Percentiles rank a stretch among this genome's conserved stretches.
Conservation (phyloP, 1,140 invertebrate genomes). For the Ladona fulva region DNA sequence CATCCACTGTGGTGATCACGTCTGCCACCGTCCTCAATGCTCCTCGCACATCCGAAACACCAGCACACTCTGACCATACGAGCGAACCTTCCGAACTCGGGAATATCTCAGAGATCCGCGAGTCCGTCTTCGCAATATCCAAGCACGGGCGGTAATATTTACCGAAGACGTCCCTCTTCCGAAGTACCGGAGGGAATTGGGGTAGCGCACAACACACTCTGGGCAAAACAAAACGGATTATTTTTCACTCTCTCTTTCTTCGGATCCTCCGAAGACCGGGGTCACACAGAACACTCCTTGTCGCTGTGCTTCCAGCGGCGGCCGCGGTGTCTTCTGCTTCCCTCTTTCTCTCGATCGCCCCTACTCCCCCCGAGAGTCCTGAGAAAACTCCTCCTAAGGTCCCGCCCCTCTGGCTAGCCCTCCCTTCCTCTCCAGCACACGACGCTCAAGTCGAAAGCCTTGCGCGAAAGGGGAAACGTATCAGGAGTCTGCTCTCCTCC, state of each 20-base stretch:
- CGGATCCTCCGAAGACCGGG: neutral
- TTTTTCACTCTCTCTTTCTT: neutral
- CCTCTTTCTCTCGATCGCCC: neutral
- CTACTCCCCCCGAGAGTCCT: neutral
- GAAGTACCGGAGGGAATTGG: too few relatives aligned
- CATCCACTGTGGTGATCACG: too few relatives aligned
- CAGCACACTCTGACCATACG: too few relatives aligned
- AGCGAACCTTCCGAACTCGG: too few relatives aligned
- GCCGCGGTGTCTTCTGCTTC: conserved; percentile 5
- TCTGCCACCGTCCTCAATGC: too few relatives aligned
- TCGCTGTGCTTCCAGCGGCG: neutral
- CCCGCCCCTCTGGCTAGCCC: neutral
- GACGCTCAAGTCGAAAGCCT: neutral
- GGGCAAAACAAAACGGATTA: neutral
- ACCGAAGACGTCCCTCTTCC: too few relatives aligned
- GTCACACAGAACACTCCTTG: neutral
- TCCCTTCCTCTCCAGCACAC: neutral
- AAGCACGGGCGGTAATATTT: too few relatives aligned
- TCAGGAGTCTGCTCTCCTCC: too few relatives aligned
- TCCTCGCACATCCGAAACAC: too few relatives aligned
- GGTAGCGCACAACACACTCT: too few relatives aligned
- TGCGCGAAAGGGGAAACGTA: neutral
- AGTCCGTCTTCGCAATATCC: too few relatives aligned
- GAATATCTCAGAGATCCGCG: too few relatives aligned
- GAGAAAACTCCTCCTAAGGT: conserved; percentile 8